phyloP scores from a whole-genome alignment of 2,797 vertebrate genomes.

The Neoniphon sammara region DNA sequence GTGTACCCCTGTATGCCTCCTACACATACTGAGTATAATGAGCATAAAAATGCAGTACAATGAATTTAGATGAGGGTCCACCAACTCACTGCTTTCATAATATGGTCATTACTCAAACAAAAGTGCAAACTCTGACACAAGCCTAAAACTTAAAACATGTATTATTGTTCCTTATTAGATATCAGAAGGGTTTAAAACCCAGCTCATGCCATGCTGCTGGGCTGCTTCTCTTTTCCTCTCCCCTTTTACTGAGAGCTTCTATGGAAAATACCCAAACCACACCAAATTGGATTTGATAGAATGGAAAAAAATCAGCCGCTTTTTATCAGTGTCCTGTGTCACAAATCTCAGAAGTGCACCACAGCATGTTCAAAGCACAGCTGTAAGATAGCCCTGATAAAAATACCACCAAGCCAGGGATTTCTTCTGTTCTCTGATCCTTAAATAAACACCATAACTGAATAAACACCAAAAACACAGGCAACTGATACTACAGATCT shows the following conservation, averaged over 20 bases:
- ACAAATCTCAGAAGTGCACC: constrained; percentile 56
- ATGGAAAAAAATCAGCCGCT: constrained; percentile 48
- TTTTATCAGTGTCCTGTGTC: constrained; percentile 61
- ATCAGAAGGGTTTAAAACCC: constrained; percentile 18
- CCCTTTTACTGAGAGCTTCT: constrained; percentile 16
- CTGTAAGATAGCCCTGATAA: constrained; percentile 60
- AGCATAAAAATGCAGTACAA: constrained; percentile 40
- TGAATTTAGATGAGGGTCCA: constrained; percentile 52
- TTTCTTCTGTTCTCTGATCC: constrained; percentile 53
- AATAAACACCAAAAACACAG: constrained; percentile 33
- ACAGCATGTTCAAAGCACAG: constrained; percentile 44
- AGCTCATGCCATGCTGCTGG: not conserved
- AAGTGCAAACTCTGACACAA: constrained; percentile 46
- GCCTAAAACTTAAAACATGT: constrained; percentile 31
- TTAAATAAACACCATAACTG: constrained; percentile 47
- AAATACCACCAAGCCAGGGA: constrained; percentile 53
- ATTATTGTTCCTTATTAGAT: constrained; percentile 44
- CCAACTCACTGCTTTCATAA: constrained; percentile 61
- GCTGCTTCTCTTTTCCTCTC: constrained; percentile 16
- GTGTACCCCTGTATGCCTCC: constrained; percentile 47
- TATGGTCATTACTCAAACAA: constrained; percentile 63
- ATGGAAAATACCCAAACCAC: constrained; percentile 24
- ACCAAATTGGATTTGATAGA: constrained; percentile 53
- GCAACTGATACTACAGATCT: constrained; percentile 28
- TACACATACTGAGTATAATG: constrained; percentile 59